Evolutionary conservation across 2,888 invertebrate genomes (phyloP).

Genomic region (Reticulitermes lucifugus): DNA sequence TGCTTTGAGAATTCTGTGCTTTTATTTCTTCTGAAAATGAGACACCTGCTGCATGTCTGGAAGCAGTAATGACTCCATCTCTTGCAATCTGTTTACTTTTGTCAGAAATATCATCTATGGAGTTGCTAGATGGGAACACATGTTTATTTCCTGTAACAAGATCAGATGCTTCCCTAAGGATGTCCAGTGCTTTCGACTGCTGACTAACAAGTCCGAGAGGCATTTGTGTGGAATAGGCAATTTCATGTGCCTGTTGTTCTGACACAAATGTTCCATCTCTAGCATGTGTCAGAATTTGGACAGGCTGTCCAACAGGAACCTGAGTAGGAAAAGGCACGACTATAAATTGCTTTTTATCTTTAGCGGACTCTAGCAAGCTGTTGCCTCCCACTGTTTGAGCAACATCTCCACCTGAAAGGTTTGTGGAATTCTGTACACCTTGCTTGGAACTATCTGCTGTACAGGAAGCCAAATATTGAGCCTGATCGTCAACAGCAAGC

Average conservation of each 20-base stretch:
- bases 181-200: neutral
- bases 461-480: neutral
- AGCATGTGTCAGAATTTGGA: neutral
- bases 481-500: neutral
- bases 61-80: neutral
- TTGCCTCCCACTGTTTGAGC: neutral
- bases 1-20: too few relatives aligned
- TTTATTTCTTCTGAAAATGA: neutral
- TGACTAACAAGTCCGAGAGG: slow-evolving; percentile 30
- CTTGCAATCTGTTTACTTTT: neutral
- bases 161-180: neutral
- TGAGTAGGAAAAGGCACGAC: neutral
- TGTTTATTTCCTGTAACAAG: neutral
- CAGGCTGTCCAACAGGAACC: neutral
- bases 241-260: slow-evolving; percentile 11
- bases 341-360: too few relatives aligned
- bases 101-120: neutral
- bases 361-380: too few relatives aligned
- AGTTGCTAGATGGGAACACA: neutral
- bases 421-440: neutral
- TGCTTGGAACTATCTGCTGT: neutral
- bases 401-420: neutral
- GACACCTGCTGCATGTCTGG: neutral
- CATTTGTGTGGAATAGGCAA: slow-evolving; percentile 37
- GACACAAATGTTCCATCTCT: slow-evolving; percentile 18